These are phyloP conservation scores for Ornithoptera priamus DNA, from an alignment of 2,888 invertebrate species.

Conservation along the genomic window DNA sequence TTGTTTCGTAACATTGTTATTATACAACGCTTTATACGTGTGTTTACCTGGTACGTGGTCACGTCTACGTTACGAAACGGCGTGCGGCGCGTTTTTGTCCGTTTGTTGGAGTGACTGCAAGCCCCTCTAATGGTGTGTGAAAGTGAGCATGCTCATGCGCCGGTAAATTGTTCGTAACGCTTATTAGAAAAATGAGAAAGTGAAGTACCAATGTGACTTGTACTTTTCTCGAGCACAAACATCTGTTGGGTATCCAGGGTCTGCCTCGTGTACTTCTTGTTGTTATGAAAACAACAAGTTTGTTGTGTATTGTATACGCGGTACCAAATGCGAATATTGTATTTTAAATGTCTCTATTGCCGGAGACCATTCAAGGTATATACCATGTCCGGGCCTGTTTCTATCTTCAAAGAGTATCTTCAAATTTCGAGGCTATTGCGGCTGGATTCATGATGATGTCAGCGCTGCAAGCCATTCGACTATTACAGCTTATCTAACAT, in stretches of 20 bases:
- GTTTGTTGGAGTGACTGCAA: background rate
- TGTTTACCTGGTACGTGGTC: conserved; percentile 6
- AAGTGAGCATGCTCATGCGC: conserved; percentile 10
- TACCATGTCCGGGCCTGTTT: no score
- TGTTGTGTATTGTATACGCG: no score
- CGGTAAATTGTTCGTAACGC: conserved; percentile 12
- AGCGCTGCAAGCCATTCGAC: no score
- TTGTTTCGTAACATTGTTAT: background rate
- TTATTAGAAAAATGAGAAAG: conserved; percentile 27
- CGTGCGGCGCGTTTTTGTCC: background rate
- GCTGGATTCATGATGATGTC: no score
- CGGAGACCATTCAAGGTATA: no score
- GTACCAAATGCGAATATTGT: no score
- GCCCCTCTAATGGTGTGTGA: conserved; percentile 23
- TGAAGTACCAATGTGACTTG: conserved; percentile 7
- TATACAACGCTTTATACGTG: conserved; percentile 16
- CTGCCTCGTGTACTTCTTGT: background rate
- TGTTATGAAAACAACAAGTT: no score
- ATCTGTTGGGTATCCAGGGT: background rate
- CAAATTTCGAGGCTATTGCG: no score
- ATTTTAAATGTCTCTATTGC: no score
- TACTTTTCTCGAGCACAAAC: conserved; percentile 11
- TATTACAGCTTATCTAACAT: no score
- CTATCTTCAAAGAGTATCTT: no score
- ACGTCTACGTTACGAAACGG: conserved; percentile 15